Evolutionary conservation across 2,113 vertebrate species (phyloP).

Genomic region (Choloepus hoffmanni): DNA sequence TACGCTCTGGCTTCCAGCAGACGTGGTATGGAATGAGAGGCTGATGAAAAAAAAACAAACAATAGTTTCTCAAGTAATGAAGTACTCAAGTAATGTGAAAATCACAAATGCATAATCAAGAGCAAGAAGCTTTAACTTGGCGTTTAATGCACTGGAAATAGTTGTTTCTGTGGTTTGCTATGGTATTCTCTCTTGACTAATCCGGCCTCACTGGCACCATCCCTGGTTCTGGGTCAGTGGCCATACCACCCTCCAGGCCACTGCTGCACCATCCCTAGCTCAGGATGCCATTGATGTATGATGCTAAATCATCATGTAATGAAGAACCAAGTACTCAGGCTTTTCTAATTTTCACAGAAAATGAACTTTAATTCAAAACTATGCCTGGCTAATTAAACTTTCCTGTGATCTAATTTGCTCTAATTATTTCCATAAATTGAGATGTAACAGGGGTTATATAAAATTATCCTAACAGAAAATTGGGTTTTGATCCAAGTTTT

Average conservation of each 20-base stretch:
- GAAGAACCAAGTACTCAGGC: constrained; percentile 80
- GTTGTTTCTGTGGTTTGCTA: background rate
- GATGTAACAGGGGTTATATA: constrained; percentile 85
- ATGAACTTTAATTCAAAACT: constrained; percentile 89
- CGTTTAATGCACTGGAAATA: background rate
- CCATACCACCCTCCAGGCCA: background rate
- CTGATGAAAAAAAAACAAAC: background rate
- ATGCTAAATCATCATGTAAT: constrained; percentile 81
- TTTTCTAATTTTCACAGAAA: constrained; percentile 89
- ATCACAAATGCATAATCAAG: background rate
- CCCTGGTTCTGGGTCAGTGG: constrained; percentile 48
- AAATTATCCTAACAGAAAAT: constrained; percentile 85
- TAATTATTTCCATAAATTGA: constrained; percentile 91
- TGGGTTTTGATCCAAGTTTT: constrained; percentile 81
- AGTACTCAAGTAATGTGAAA: constrained; percentile 1
- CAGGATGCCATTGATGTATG: constrained; percentile 51
- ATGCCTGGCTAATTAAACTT: constrained; percentile 88
- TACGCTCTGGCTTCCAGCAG: background rate
- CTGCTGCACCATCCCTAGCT: constrained; percentile 24
- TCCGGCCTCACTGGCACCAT: background rate
- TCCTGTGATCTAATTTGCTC: constrained; percentile 86
- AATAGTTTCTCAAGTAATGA: constrained; percentile 28
- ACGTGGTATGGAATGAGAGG: background rate
- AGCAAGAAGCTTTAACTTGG: background rate
- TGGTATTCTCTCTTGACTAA: background rate